Evolutionary conservation across 2,797 vertebrate species (phyloP).

Genomic region (Zalophus californianus): DNA sequence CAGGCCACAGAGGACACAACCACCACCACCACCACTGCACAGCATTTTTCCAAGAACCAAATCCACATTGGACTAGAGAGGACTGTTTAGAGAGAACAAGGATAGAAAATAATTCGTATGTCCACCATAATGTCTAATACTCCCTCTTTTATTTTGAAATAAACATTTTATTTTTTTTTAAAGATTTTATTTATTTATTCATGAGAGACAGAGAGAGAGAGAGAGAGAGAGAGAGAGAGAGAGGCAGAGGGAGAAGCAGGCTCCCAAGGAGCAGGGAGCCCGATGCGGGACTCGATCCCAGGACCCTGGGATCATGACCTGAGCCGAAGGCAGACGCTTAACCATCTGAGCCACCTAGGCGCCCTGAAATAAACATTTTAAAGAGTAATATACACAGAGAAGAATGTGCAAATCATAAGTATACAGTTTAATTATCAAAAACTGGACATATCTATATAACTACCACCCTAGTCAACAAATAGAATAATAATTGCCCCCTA

Average conservation of each 20-base stretch:
- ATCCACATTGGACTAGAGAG: background rate
- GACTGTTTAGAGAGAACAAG: background rate
- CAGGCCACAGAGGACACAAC: background rate
- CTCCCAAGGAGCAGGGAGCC: too few species aligned
- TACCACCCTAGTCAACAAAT: background rate
- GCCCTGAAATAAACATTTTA: background rate
- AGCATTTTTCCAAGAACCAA: constrained; percentile 13
- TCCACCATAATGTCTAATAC: background rate
- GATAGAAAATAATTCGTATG: background rate
- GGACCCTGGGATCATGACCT: too few species aligned
- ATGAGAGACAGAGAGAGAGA: too few species aligned
- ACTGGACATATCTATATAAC: background rate
- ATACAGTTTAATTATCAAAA: background rate
- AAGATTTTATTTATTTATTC: too few species aligned
- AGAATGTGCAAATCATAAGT: background rate
- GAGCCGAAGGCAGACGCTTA: too few species aligned
- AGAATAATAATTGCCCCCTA: background rate
- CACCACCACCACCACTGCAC: background rate
- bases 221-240: too few species aligned
- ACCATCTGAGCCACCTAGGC: too few species aligned
- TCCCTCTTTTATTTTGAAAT: background rate
- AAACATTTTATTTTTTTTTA: background rate
- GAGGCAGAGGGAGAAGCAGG: too few species aligned
- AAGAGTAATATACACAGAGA: background rate
- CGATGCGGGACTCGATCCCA: too few species aligned